Evolutionary conservation across 2,888 invertebrate species (phyloP), one percentile per base, ranked within the genome.

Genomic region (Rotaria sp.): DNA sequence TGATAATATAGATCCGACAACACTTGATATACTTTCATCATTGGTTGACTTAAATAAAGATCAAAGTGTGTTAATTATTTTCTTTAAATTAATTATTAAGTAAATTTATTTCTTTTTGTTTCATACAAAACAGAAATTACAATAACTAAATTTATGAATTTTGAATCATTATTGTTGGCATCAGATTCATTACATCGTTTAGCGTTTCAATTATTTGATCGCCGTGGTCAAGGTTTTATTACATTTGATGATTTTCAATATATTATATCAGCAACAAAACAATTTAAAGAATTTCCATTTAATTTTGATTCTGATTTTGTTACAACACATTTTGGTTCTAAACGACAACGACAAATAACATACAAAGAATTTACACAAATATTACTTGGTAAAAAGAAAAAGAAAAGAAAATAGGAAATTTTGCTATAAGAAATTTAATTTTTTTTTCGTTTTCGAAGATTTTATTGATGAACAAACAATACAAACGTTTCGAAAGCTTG

Each of bases 381-480:
- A 91, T 93, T 99, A 85, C 97, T 98, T 90, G 94, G 94, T 80
- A 80, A 75, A 10, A 5, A 1, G 26, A 75, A 75, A 35, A 41
- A 10, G 13, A 11, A 75, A 30, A 24, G 5, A 55, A 45, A 45
- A n/a, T n/a, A n/a, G n/a, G n/a, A n/a, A n/a, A n/a, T n/a, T n/a
- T n/a, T n/a, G n/a, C n/a, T n/a, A n/a, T n/a, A 41, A 10, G 13
- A 11, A 75, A 30, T 30, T 5, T 13, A 15, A n/a, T 30, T 13
- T 30, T 30, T 41, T 30, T 15, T 45, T 18, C n/a, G 50, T 85
- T 45, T 88, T 89, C n/a, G 88, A 94, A 93, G 99, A 99, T 91
- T 99, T 98, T 91, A 98, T 99, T 91, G 98, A 99, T 92, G 98
- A 98, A 92, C 97, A 98, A 90, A 98, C 97, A 45, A 95, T 96